Conservation (phyloP, 2,113 vertebrate species). For the Hypocryptadius cinnamomeus region DNA sequence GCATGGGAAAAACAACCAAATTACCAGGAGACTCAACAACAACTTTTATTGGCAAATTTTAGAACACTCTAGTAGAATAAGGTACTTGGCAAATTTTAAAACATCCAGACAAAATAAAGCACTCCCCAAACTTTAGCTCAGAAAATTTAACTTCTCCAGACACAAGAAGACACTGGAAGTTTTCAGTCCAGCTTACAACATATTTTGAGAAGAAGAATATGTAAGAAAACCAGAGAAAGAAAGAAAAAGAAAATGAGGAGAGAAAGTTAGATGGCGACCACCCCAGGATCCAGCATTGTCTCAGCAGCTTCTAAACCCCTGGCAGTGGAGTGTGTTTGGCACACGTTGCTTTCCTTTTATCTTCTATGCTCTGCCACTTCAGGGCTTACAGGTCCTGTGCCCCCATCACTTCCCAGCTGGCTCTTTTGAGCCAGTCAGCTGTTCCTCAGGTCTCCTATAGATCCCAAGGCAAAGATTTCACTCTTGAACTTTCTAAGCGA, state of each 20-base stretch:
- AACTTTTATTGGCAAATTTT: background rate
- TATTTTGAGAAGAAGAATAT: background rate
- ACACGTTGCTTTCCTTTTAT: background rate
- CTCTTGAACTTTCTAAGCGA: background rate
- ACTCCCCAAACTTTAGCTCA: background rate
- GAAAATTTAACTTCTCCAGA: background rate
- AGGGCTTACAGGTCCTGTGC: background rate
- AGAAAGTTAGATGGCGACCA: background rate
- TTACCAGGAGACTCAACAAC: background rate
- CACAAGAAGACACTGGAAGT: background rate
- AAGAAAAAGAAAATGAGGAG: background rate
- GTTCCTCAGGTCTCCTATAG: background rate
- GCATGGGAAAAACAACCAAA: background rate
- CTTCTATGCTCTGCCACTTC: background rate
- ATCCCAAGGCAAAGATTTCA: background rate
- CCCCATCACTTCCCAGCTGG: background rate
- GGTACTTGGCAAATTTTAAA: background rate
- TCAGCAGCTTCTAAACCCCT: background rate
- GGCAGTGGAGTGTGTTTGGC: background rate
- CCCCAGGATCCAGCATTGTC: background rate
- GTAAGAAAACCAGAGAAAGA: background rate
- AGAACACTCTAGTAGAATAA: background rate
- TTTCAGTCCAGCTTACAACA: accelerated
- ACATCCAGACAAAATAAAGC: background rate
- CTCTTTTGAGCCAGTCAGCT: background rate